Evolutionary conservation across 1,140 invertebrate species (phyloP), one percentile per base, ranked within the genome.

Genomic region (Hylaeus volcanicus): DNA sequence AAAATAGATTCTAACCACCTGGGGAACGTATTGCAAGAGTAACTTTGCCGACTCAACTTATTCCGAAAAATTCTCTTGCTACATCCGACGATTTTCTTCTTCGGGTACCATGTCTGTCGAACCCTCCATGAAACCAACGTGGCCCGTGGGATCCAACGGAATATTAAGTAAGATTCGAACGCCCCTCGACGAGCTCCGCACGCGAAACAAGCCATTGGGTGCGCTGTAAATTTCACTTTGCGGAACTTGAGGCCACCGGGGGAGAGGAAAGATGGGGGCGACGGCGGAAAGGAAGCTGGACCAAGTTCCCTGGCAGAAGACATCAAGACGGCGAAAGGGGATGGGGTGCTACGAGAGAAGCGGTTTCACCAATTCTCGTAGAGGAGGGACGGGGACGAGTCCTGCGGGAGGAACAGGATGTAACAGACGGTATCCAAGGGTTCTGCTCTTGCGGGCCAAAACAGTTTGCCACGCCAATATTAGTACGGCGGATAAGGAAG

Each of bases 221-320:
- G 81, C 74, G 75, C 85, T 90, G 90, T 89, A 91, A 92, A 92
- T 92, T 92, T 92, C 90, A 92, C 90, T 92, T 91, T 90, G 85
- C 86, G 80, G 69, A 91, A 89, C 88, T 91, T 85, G 89, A 90
- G 86, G 77, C 83, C n/a, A 60, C 37, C 51, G 8, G 3, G 11
- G 37, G 1, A 63, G 15, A 60, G 79, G 64, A 61, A 79, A 69
- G 61, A 75, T 64, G 68, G 61, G 63, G 63, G 72, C 76, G 79
- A 66, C 75, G 6, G 11, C 79, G 78, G 79, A 15, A 48, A 77
- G 81, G 71, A 78, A 81, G 53, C 61, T n/a, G 61, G 41, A 9
- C 55, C 72, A 73, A 70, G 58, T 86, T 82, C 60, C 48, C 48
- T 5, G 26, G 2, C 6, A 60, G 74, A 61, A 70, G 72, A 86